These are phyloP conservation scores for Aspidapion aeneum DNA, from an alignment of 2,888 invertebrate genomes.

Conservation along the genomic window DNA sequence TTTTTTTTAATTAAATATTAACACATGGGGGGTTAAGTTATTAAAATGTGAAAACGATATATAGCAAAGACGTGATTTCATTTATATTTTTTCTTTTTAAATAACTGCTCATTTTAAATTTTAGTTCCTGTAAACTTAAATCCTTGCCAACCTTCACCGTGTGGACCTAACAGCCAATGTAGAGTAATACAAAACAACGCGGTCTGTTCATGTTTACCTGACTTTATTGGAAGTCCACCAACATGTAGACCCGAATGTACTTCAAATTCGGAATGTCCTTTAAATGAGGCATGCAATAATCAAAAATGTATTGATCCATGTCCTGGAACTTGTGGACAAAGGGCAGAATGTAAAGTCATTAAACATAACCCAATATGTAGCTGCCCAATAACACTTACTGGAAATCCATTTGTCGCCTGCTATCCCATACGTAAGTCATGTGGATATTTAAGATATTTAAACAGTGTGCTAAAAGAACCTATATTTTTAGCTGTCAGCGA, in stretches of 20 bases:
- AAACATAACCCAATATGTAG: constrained; percentile 66
- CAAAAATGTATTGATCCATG: constrained; percentile 85
- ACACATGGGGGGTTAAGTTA: too few species aligned
- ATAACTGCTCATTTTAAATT: constrained; percentile 4
- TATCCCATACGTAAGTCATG: constrained; percentile 45
- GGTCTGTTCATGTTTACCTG: constrained; percentile 47
- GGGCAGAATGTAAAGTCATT: constrained; percentile 73
- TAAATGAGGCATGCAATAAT: constrained; percentile 71
- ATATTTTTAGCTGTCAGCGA: constrained; percentile 32
- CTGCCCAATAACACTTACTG: constrained; percentile 55
- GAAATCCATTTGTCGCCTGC: constrained; percentile 56
- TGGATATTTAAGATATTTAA: neutral
- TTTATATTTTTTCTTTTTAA: too few species aligned
- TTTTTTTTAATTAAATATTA: too few species aligned
- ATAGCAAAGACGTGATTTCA: neutral
- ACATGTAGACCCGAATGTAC: constrained; percentile 81
- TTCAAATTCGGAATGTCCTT: constrained; percentile 72
- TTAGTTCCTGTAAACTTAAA: constrained; percentile 37
- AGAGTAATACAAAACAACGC: constrained; percentile 59
- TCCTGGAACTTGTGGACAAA: constrained; percentile 73
- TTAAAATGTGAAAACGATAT: too few species aligned
- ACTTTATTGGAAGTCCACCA: constrained; percentile 54
- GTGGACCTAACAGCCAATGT: constrained; percentile 71
- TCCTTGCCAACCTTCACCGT: constrained; percentile 55
- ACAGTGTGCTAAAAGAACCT: neutral